Base-by-base conservation (phyloP, 2,113 vertebrate genomes). In the Aramus guarauna region DNA sequence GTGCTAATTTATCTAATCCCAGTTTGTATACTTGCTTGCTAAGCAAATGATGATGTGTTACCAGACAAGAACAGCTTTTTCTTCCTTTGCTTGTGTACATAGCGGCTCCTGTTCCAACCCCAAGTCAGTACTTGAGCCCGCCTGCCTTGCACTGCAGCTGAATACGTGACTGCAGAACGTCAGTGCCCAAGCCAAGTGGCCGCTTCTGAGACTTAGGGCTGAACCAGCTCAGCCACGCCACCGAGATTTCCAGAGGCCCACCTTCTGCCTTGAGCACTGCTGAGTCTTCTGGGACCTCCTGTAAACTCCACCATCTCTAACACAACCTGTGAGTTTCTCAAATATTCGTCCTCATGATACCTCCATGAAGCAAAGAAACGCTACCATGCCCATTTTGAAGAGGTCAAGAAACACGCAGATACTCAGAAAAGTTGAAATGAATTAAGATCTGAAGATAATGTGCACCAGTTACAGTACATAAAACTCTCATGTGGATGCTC, bases 161-260 rank as follows among this genome's bases (percentile, higher is more conserved):
- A 36, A 66, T 0, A 1, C 1, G 1, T 5, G 32, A 17, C 27
- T 2, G 1, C 41, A 17, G 62, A 39, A 52, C 32, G 20, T 39
- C 27, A 22, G 36, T 4, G 15, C 74, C 37, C 13, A 9, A 64
- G 23, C 24, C 62, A 59, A 63, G 27, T 0, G 9, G 13, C 14
- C 37, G 6, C 30, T 52, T 64, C 48, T 36, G 50, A 74, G 62
- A 27, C 37, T 24, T 5, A 6, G 32, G 78, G 17, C 36, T 55
- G 78, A 79, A 45, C 16, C 43, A n/a, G 50, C n/a, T 52, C 79
- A 80, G 37, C 24, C 56, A 34, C 30, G 29, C 7, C 29, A 41
- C 56, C 0, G 2, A 59, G 43, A 24, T 34, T n/a, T 18, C 36
- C 73, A 60, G 39, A 60, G 11, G 15, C 19, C 19, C 47, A 22